Percentiles rank a stretch among this genome's conserved stretches.
phyloP scores from a whole-genome alignment of 2,113 vertebrate species.

The Thryonomys swinderianus region DNA sequence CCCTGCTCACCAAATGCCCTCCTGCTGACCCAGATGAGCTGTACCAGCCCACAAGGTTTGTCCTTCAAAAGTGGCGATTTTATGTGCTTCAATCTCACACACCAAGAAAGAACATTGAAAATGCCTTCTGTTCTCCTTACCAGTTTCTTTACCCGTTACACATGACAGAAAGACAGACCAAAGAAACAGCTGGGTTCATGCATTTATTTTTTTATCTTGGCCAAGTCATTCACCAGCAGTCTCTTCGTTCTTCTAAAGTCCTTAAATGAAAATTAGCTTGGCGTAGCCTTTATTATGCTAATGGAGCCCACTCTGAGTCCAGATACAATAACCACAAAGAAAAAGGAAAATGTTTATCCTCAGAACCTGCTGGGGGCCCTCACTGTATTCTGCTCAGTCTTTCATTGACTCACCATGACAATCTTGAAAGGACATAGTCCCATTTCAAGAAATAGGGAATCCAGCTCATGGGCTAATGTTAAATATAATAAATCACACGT shows the following conservation, averaged over 20 bases:
- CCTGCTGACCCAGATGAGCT: not conserved
- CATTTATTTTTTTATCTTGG: conserved; percentile 41
- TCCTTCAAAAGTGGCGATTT: not conserved
- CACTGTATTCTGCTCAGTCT: not conserved
- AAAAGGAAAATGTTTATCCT: not conserved
- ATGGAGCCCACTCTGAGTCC: not conserved
- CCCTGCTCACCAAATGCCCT: not conserved
- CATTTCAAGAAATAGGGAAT: not conserved
- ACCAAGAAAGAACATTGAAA: not conserved
- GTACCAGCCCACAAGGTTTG: not conserved
- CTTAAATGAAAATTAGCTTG: not conserved
- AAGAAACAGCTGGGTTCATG: not conserved
- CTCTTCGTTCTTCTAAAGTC: not conserved
- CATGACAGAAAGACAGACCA: not conserved
- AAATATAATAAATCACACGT: not conserved
- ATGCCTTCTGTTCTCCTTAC: not conserved
- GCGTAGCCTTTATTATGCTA: not conserved
- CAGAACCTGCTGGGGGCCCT: not conserved
- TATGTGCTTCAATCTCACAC: not conserved
- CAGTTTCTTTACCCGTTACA: not conserved
- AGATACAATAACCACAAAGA: not conserved
- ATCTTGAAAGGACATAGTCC: not conserved
- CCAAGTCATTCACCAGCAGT: not conserved
- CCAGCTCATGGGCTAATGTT: not conserved
- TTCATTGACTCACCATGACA: not conserved